These are phyloP conservation scores for Aldabrachelys gigantea DNA, from an alignment of 2,113 vertebrate species.

Conservation along the genomic window DNA sequence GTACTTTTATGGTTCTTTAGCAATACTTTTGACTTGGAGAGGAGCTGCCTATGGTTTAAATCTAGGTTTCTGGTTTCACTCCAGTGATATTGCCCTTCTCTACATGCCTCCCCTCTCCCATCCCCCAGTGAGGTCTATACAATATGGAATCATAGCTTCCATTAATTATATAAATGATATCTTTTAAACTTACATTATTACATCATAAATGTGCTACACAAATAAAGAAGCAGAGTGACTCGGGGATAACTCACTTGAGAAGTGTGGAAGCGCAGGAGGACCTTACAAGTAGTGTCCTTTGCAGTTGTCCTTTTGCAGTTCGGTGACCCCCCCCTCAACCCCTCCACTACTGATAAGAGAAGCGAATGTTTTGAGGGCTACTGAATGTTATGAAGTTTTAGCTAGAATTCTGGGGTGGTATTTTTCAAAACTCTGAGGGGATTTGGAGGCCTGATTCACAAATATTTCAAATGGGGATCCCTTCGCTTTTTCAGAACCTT, in stretches of 20 bases:
- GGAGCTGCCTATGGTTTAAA: neutral
- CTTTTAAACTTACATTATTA: neutral
- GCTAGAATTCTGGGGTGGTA: neutral
- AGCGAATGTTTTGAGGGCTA: neutral
- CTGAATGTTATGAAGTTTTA: neutral
- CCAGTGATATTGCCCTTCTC: neutral
- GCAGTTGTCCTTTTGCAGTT: neutral
- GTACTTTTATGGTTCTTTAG: neutral
- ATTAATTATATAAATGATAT: neutral
- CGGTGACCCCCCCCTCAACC: neutral
- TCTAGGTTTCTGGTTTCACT: neutral
- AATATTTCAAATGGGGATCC: neutral
- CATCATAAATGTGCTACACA: neutral
- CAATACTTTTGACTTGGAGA: neutral
- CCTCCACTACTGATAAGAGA: neutral
- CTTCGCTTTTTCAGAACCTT: neutral
- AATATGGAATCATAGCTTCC: neutral
- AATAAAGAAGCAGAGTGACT: neutral
- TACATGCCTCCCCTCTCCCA: neutral
- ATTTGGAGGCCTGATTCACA: neutral
- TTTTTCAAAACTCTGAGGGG: neutral
- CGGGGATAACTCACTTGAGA: neutral
- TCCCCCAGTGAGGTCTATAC: neutral
- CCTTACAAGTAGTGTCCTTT: neutral
- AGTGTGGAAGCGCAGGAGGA: neutral